These are phyloP conservation scores for Drosophila malerkotliana DNA, from an alignment of 1,140 invertebrate species.

Conservation along the genomic window DNA sequence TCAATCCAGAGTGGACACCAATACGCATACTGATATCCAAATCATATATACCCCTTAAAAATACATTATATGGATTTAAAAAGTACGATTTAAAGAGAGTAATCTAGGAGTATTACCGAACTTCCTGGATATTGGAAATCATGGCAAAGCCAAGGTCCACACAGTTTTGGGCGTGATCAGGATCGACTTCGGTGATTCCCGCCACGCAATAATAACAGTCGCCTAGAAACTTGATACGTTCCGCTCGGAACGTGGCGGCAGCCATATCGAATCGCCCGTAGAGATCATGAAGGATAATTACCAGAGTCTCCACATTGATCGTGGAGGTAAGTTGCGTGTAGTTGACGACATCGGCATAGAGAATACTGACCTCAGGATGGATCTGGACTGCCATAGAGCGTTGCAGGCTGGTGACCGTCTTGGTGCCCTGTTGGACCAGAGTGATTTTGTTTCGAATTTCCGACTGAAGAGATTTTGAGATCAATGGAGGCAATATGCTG, in stretches of 20 bases:
- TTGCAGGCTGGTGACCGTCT: background rate
- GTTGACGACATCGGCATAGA: conserved; percentile 98
- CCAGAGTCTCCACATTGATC: conserved; percentile 91
- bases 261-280: conserved; percentile 97
- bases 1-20: conserved; percentile 95
- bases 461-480: conserved; percentile 90
- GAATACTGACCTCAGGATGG: conserved; percentile 94
- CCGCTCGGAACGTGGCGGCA: conserved; percentile 88
- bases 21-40: conserved; percentile 97
- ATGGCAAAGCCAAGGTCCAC: conserved; percentile 94
- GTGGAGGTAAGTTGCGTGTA: conserved; percentile 95
- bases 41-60: conserved; percentile 88
- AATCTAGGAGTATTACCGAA: conserved; percentile 83
- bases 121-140: conserved; percentile 93
- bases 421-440: conserved; percentile 55
- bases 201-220: conserved; percentile 97
- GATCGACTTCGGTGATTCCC: conserved; percentile 89
- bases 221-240: conserved; percentile 95
- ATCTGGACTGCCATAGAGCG: conserved; percentile 94
- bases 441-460: conserved; percentile 89
- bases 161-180: conserved; percentile 93
- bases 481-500: conserved; percentile 94
- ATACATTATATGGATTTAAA: conserved; percentile 21
- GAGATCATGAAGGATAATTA: conserved; percentile 95
- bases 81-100: background rate